phyloP scores from a whole-genome alignment of 2,888 invertebrate species.

The Chrysolina oricalcia region DNA sequence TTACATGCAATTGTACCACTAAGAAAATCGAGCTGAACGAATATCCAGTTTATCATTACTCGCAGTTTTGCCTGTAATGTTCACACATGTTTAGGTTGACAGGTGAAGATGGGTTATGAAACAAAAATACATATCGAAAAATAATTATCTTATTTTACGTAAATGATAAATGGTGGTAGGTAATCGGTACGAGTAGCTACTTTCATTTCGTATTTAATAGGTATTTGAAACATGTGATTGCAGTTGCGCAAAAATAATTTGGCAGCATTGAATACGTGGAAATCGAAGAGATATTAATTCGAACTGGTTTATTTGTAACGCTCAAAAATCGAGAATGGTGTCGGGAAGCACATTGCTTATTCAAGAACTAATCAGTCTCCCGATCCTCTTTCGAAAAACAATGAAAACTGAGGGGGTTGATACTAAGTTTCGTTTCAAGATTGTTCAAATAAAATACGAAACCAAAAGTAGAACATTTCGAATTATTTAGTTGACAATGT shows the following conservation, averaged over 20 bases:
- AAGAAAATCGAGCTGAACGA: background rate
- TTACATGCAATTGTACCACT: background rate
- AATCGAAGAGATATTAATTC: background rate
- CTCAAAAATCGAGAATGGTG: background rate
- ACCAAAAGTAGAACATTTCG: no score
- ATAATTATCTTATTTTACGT: background rate
- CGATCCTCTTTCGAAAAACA: background rate
- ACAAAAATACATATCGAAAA: background rate
- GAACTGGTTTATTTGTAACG: background rate
- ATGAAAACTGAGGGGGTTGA: no score
- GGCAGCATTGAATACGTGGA: background rate
- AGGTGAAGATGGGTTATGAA: background rate
- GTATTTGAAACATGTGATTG: background rate
- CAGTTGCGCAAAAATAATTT: background rate
- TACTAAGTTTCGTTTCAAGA: no score
- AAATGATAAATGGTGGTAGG: background rate
- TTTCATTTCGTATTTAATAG: constrained; percentile 4
- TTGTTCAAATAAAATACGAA: no score
- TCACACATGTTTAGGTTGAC: background rate
- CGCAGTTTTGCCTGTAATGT: background rate
- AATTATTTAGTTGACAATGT: no score
- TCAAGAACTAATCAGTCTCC: background rate
- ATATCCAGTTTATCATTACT: background rate
- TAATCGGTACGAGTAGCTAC: background rate
- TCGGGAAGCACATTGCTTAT: no score